A percentile compares a stretch with the other conserved stretches of the same genome.
These are phyloP conservation scores for Rugalucina vietnamica DNA, from an alignment of 2,888 invertebrate genomes.

Conservation along the genomic window DNA sequence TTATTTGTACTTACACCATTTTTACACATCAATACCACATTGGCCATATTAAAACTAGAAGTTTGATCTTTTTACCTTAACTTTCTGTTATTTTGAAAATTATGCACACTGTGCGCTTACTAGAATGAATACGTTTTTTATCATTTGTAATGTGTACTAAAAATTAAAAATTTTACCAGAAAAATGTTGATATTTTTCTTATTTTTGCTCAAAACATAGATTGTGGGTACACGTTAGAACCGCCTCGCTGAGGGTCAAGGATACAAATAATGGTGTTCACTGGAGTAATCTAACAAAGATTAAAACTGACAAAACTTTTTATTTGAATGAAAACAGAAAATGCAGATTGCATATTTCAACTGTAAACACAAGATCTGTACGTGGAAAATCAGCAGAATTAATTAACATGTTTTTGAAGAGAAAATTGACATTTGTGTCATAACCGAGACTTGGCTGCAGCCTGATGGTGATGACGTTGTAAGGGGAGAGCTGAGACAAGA, in stretches of 20 bases:
- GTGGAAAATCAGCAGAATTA: conserved; percentile 40
- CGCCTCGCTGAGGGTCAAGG: conserved; percentile 21
- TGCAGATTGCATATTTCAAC: conserved; percentile 28
- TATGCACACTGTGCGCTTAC: too few species aligned
- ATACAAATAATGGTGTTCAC: conserved; percentile 39
- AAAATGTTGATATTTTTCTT: too few species aligned
- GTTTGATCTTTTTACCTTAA: too few species aligned
- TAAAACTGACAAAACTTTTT: conserved; percentile 23
- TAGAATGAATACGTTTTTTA: too few species aligned
- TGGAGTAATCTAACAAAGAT: conserved; percentile 22
- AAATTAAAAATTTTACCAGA: too few species aligned
- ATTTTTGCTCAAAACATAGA: too few species aligned
- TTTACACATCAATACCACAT: too few species aligned
- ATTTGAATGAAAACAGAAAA: conserved; percentile 24
- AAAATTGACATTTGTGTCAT: conserved; percentile 41
- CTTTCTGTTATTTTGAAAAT: too few species aligned
- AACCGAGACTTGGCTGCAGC: conserved; percentile 29
- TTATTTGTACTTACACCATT: too few species aligned
- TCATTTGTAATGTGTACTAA: too few species aligned
- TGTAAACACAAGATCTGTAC: conserved; percentile 39
- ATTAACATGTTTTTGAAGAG: conserved; percentile 36
- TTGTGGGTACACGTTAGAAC: too few species aligned
- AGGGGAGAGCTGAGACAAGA: conserved; percentile 34
- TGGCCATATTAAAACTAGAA: too few species aligned
- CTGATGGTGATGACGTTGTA: conserved; percentile 37